Percentiles rank a stretch among this genome's conserved stretches.
Evolutionary conservation across 92 coral and sea anemone species (phyloP).

Genomic region (Metridium senile): DNA sequence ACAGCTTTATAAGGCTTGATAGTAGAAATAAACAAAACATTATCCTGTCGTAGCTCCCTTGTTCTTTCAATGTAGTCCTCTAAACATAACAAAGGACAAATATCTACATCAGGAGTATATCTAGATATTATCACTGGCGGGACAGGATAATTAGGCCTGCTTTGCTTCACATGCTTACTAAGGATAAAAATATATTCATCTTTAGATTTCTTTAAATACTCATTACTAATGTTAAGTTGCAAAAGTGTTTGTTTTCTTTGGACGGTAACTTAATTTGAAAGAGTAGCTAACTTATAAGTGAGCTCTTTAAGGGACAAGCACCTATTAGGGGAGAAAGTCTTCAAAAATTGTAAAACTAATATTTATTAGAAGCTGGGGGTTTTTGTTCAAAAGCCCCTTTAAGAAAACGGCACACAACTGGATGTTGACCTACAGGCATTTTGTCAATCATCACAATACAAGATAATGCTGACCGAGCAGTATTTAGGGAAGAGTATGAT

Average conservation of each 20-base stretch:
- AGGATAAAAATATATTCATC: slow-evolving; percentile 48
- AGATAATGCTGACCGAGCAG: slow-evolving; percentile 48
- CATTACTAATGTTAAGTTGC: slow-evolving; percentile 36
- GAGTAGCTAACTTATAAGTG: slow-evolving; percentile 44
- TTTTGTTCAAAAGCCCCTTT: slow-evolving; percentile 54
- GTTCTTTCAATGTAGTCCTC: slow-evolving; percentile 54
- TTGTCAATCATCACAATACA: slow-evolving; percentile 27
- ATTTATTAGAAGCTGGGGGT: slow-evolving; percentile 42
- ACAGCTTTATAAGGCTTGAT: slow-evolving; percentile 46
- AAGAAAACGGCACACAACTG: slow-evolving; percentile 33
- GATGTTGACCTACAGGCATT: slow-evolving; percentile 45
- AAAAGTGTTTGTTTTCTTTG: slow-evolving; percentile 52
- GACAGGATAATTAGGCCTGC: slow-evolving; percentile 53
- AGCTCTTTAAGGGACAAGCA: slow-evolving; percentile 40
- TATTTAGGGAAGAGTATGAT: slow-evolving; percentile 46
- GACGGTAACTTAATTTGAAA: slow-evolving; percentile 39
- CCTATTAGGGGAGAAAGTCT: slow-evolving; percentile 31
- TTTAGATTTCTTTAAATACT: slow-evolving; percentile 35
- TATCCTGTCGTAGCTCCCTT: slow-evolving; percentile 45
- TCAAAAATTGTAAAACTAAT: slow-evolving; percentile 45
- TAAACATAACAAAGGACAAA: slow-evolving; percentile 54
- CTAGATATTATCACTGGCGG: slow-evolving; percentile 56
- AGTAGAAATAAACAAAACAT: slow-evolving; percentile 38
- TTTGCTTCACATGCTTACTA: slow-evolving; percentile 53
- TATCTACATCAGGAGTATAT: slow-evolving; percentile 46